Conservation (phyloP, 2,113 vertebrate genomes). For the Callipepla squamata region DNA sequence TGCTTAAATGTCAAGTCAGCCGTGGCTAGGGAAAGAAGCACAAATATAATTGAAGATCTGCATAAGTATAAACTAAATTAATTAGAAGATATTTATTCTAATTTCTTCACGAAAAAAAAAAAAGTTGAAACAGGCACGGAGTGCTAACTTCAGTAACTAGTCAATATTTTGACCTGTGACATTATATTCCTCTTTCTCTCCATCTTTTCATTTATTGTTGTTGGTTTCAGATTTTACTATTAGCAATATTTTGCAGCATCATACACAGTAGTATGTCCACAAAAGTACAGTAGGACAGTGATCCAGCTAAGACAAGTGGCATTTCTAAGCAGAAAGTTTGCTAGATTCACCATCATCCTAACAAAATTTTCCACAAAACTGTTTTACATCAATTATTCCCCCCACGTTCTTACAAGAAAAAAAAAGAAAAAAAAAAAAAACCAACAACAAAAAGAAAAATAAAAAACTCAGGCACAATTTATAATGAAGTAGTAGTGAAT, state of each 20-base stretch:
- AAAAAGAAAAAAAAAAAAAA: background rate
- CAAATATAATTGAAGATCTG: constrained; percentile 28
- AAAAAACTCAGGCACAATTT: background rate
- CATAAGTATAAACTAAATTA: constrained; percentile 40
- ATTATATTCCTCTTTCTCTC: background rate
- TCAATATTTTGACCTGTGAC: background rate
- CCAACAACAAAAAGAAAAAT: too few species aligned
- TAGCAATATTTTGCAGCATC: background rate
- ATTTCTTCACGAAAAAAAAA: constrained; percentile 9
- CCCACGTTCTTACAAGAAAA: background rate
- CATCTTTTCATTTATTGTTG: background rate
- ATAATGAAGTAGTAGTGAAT: background rate
- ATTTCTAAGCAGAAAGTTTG: background rate
- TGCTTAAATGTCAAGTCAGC: constrained; percentile 67
- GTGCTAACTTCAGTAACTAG: background rate
- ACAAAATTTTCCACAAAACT: background rate
- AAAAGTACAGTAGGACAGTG: background rate
- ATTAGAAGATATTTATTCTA: constrained; percentile 43
- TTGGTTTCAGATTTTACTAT: background rate
- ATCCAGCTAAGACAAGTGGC: background rate
- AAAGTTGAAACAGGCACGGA: background rate
- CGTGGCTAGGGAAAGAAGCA: constrained; percentile 29
- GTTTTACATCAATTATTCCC: background rate
- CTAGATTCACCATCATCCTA: background rate
- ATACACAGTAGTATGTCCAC: background rate